Conservation (phyloP, 35 echinoderm and acorn worm genomes). For the Ptychodera flava region DNA sequence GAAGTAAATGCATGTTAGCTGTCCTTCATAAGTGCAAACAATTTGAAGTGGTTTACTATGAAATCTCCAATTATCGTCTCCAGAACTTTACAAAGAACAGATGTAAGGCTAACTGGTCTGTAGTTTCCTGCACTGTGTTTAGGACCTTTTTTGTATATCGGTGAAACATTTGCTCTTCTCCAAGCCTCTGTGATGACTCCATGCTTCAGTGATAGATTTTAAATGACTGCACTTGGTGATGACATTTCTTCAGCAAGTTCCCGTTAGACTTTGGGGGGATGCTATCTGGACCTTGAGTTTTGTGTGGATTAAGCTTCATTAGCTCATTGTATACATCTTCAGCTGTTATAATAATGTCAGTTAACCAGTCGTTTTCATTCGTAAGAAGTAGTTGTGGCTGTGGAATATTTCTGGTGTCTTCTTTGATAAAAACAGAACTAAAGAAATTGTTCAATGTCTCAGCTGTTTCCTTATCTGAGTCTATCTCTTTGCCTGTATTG, state of each 20-base stretch:
- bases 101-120: slow-evolving; percentile 1
- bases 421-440: background rate
- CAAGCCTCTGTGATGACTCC: slow-evolving; percentile 4
- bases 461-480: slow-evolving; percentile 13
- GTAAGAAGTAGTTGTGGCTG: background rate
- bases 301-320: slow-evolving; percentile 19
- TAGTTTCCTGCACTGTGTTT: background rate
- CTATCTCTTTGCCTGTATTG: slow-evolving; percentile 4
- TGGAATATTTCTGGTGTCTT: background rate
- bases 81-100: slow-evolving; percentile 13
- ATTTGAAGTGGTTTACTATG: background rate
- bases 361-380: slow-evolving; percentile 3
- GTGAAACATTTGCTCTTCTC: slow-evolving; percentile 15
- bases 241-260: slow-evolving; percentile 22
- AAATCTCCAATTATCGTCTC: background rate
- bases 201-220: slow-evolving; percentile 22
- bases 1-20: background rate
- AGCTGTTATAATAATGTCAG: slow-evolving; percentile 5
- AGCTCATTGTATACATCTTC: slow-evolving; percentile 10
- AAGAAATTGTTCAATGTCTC: slow-evolving; percentile 23
- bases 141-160: slow-evolving; percentile 6
- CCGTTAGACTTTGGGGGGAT: slow-evolving; percentile 14
- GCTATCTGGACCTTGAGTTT: slow-evolving; percentile 8
- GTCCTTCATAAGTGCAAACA: background rate
- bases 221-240: slow-evolving; percentile 12